Base-by-base conservation (phyloP, 2,797 vertebrate species). In the Sparus aurata region DNA sequence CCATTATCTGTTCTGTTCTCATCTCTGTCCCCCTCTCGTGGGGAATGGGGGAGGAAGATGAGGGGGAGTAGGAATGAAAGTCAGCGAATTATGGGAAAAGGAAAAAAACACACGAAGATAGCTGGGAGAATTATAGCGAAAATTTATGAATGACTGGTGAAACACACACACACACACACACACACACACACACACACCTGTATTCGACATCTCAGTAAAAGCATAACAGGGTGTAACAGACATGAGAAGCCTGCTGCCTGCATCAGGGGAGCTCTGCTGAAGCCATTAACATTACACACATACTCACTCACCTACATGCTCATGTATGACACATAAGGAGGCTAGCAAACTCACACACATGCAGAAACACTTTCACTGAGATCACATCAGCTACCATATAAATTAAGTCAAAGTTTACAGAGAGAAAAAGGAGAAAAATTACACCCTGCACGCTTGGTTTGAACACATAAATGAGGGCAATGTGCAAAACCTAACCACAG, bases 141-240 rank as follows among this genome's bases (percentile, higher is more conserved):
- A 69, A 83, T 80, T 58, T 86, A 79, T 86, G 80, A 79, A 73
- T 77, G 63, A 76, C 74, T 41, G 16, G 41, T 76, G 58, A 75
- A 84, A 73, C 30, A 34, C 30, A 43, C 12, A 43, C 11, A 43
- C 41, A 82, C 76, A 62, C 74, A 72, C 67, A 53, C 47, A 58
- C 58, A 58, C 69, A 16, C 52, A 58, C 13, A 16, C 69, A 62
- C 78, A 80, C 86, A 92, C 89, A 92, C 90, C 90, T 94, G 93
- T 88, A 88, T 95, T 95, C 78, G 83, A 92, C 93, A 95, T 95
- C 89, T 94, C 82, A 79, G 86, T 83, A 89, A 91, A 93, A 93
- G 82, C 90, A 91, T 75, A 92, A 91, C 87, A 90, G 84, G 87
- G 79, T 84, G 74, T 70, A 91, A 88, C 86, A 85, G 87, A 91